Evolutionary conservation across 2,113 vertebrate genomes (phyloP).

Genomic region (Calidris pygmaea): DNA sequence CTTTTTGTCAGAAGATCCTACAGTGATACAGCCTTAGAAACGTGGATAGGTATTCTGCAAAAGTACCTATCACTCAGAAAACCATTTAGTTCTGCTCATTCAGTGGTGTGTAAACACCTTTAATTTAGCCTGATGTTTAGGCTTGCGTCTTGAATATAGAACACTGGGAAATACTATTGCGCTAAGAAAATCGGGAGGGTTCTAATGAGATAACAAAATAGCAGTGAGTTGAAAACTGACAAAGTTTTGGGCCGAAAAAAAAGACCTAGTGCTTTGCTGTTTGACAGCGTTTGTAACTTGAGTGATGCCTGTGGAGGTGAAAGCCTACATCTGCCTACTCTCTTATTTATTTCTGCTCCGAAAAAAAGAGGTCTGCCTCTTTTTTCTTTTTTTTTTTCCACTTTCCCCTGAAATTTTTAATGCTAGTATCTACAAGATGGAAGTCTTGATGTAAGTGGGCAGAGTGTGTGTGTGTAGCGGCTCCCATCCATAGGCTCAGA

Average conservation of each 20-base stretch:
- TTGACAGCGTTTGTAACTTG: neutral
- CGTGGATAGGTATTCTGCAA: neutral
- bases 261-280: neutral
- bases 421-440: neutral
- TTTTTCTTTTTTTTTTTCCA: neutral
- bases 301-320: neutral
- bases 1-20: neutral
- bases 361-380: neutral
- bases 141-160: neutral
- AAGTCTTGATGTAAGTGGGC: neutral
- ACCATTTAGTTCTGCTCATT: neutral
- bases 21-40: neutral
- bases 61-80: neutral
- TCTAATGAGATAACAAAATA: neutral
- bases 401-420: neutral
- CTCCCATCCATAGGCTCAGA: neutral
- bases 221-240: neutral
- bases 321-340: neutral
- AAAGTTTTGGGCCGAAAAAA: neutral
- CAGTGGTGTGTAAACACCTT: neutral
- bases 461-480: neutral
- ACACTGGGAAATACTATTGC: neutral
- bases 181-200: neutral
- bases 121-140: constrained; percentile 3
- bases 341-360: neutral